Percentiles rank a stretch among this genome's conserved stretches.
Conservation (phyloP, 35 echinoderm and acorn worm species). For the Diadema setosum region DNA sequence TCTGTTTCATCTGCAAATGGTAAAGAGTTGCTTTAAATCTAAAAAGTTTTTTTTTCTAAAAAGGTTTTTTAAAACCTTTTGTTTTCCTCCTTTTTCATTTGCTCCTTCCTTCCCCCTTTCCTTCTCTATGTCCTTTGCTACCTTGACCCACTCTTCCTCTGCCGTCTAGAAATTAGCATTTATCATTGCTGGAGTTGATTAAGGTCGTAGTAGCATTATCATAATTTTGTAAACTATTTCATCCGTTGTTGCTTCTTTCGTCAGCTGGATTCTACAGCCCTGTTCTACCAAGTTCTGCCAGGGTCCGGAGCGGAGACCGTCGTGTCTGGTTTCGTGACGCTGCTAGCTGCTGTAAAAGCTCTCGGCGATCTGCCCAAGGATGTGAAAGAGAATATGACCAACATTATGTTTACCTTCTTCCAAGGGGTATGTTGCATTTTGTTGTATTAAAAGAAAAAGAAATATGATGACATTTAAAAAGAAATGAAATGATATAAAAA, state of each 20-base stretch:
- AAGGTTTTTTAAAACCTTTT: too few relatives aligned
- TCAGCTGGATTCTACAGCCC: slow-evolving; percentile 68
- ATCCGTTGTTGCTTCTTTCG: background rate
- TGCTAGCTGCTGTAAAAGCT: slow-evolving; percentile 72
- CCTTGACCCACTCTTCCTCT: background rate
- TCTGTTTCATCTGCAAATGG: too few relatives aligned
- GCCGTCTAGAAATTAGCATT: too few relatives aligned
- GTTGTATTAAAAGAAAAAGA: too few relatives aligned
- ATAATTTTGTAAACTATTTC: too few relatives aligned
- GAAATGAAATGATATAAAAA: too few relatives aligned
- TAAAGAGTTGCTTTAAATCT: too few relatives aligned
- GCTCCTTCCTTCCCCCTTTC: background rate
- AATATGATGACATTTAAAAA: too few relatives aligned
- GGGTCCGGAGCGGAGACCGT: slow-evolving; percentile 57
- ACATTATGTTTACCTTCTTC: slow-evolving; percentile 92
- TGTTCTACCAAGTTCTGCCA: slow-evolving; percentile 72
- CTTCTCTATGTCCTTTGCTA: background rate
- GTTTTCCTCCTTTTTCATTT: background rate
- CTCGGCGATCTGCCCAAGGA: slow-evolving; percentile 40
- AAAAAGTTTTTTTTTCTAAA: too few relatives aligned
- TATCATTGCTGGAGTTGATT: too few relatives aligned
- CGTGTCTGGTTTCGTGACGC: slow-evolving; percentile 67
- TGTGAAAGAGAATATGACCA: slow-evolving; percentile 50
- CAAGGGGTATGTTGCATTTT: slow-evolving; percentile 65
- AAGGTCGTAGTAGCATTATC: too few relatives aligned